Evolutionary conservation across 2,113 vertebrate species (phyloP).

Genomic region (Burhinus bistriatus): DNA sequence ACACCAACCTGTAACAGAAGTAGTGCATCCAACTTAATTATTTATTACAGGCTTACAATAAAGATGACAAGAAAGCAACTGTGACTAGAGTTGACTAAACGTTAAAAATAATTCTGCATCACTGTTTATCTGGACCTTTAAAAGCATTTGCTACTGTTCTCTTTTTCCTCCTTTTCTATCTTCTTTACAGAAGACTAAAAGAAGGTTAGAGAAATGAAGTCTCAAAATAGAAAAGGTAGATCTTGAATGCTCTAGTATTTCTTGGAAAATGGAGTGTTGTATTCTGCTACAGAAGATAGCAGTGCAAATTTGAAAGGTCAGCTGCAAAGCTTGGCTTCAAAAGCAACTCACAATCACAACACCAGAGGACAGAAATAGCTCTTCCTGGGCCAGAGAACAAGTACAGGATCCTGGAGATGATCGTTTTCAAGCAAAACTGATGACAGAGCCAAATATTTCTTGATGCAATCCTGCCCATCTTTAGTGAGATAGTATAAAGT

Average conservation of each 20-base stretch:
- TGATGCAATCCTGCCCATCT: not conserved
- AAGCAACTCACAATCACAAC: not conserved
- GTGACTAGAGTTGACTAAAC: not conserved
- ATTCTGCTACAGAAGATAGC: not conserved
- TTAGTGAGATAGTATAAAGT: not conserved
- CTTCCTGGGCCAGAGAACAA: not conserved
- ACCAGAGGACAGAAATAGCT: not conserved
- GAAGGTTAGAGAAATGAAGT: not conserved
- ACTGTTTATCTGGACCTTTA: not conserved
- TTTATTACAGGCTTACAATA: conserved; percentile 3
- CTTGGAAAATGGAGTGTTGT: not conserved
- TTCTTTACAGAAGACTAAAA: not conserved
- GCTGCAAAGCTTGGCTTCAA: conserved; percentile 39
- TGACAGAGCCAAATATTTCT: not conserved
- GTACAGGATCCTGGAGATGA: not conserved
- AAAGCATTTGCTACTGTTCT: not conserved
- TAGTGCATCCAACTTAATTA: not conserved
- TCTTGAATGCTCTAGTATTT: not conserved
- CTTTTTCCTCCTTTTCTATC: not conserved
- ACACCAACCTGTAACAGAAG: not conserved
- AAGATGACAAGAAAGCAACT: not conserved
- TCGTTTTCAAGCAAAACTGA: not conserved
- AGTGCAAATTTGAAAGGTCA: conserved; percentile 39
- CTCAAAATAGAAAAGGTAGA: conserved; percentile 13
- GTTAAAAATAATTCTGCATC: not conserved